Percentiles rank a stretch among this genome's conserved stretches.
Evolutionary conservation across 2,113 vertebrate species (phyloP).

Genomic region (Psophia crepitans): DNA sequence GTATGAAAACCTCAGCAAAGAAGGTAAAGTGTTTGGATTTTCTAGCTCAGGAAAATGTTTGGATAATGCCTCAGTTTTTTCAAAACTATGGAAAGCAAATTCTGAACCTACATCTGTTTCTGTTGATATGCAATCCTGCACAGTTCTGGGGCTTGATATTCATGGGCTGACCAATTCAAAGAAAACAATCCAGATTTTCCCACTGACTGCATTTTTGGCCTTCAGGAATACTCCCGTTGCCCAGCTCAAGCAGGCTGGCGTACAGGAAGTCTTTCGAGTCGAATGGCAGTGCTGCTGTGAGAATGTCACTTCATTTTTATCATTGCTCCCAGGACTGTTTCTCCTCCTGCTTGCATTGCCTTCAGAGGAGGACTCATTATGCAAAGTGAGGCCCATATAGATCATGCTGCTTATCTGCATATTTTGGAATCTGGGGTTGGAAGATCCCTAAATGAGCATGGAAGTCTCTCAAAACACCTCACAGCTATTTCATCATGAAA

Average conservation of each 20-base stretch:
- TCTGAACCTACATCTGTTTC: neutral
- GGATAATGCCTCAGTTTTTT: neutral
- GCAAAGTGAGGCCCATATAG: neutral
- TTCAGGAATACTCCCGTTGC: neutral
- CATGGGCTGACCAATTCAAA: neutral
- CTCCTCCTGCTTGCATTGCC: neutral
- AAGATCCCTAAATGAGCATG: neutral
- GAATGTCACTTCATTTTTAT: neutral
- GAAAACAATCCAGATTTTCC: neutral
- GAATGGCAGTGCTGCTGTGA: neutral
- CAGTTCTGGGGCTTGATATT: neutral
- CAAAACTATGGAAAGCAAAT: neutral
- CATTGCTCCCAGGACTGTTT: neutral
- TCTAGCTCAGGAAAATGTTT: neutral
- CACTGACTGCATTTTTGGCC: neutral
- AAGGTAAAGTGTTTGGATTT: neutral
- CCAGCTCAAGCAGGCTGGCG: neutral
- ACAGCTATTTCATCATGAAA: neutral
- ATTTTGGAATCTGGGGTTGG: neutral
- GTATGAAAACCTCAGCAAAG: neutral
- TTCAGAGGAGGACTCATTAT: neutral
- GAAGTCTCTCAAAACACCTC: neutral
- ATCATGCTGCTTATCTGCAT: neutral
- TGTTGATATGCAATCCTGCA: fast-evolving
- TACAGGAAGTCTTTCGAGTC: neutral